phyloP scores from a whole-genome alignment of 2,113 vertebrate species.

The Podarcis raffonei region DNA sequence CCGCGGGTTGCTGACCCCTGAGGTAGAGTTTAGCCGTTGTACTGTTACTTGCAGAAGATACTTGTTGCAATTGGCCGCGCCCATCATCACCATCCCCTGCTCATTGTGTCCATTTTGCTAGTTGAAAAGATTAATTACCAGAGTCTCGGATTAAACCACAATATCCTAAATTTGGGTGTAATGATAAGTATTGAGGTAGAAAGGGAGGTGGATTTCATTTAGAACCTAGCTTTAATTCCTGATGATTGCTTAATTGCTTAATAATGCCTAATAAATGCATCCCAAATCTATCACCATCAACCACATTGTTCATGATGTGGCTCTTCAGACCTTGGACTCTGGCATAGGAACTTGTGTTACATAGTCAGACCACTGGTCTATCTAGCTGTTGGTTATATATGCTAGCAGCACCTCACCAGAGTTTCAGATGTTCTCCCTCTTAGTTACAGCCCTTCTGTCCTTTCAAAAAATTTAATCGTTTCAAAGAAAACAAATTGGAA shows the following conservation, averaged over 20 bases:
- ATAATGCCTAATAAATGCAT: constrained; percentile 60
- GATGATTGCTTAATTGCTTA: constrained; percentile 36
- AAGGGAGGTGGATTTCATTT: constrained; percentile 50
- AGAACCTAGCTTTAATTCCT: constrained; percentile 63
- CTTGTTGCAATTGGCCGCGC: neutral
- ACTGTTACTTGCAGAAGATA: neutral
- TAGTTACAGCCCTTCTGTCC: neutral
- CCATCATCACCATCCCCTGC: too few relatives aligned
- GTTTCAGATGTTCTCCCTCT: neutral
- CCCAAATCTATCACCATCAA: constrained; percentile 65
- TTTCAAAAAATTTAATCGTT: neutral
- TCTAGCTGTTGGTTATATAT: neutral
- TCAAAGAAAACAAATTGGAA: neutral
- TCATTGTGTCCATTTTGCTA: neutral
- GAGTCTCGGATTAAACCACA: neutral
- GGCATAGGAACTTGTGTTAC: constrained; percentile 53
- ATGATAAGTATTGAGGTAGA: too few relatives aligned
- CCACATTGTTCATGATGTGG: constrained; percentile 49
- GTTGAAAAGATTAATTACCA: neutral
- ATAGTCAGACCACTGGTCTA: constrained; percentile 18
- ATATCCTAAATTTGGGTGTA: neutral
- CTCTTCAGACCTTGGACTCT: constrained; percentile 40
- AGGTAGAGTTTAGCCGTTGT: neutral
- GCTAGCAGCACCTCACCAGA: neutral
- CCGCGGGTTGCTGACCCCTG: too few relatives aligned